Evolutionary conservation across 2,113 vertebrate species (phyloP), one percentile per base, ranked within the genome.

Genomic region (Cochlearius cochlearius): DNA sequence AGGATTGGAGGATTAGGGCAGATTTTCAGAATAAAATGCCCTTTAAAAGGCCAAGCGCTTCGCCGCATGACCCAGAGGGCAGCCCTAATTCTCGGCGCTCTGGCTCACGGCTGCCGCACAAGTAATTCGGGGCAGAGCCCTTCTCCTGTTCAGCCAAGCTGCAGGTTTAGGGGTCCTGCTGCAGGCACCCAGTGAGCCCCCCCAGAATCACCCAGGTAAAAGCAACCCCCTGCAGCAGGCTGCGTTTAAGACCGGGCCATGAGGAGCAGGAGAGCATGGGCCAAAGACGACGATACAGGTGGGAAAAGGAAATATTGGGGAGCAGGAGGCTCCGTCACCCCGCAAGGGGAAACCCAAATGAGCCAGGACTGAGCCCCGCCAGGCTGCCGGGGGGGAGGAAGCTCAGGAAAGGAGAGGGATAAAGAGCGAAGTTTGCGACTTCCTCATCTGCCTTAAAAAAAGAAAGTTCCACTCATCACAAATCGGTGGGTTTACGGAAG

Each of bases 1-100:
- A 27, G 83, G 78, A 84, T 67, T 92, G 78, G 14, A 15, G 86
- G 94, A 97, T 97, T 97, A 96, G 60, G 63, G 14, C 80, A 85
- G 88, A 84, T 96, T 96, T 92, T 59, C 50, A 50, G 58, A 71
- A n/a, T 39, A 88, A 94, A 90, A 19, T 4, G 7, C 13, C 66
- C 58, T 66, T 63, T 18, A 25, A 59, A 86, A 73, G 49, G 59
- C 88, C 66, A 45, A 86, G 60, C 3, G 45, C 77, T 82, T 67
- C 12, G 49, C 34, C 60, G 30, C 62, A 27, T 10, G 55, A 63
- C 53, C 76, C 11, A 0, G 3, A 7, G 77, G 82, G 59, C 36
- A 55, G 34, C 66, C 8, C 60, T 49, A 22, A 60, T 26, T 56
- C 71, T 14, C 32, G 47, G 36, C 0, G 66, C 47, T 73, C 27